These are phyloP conservation scores for Paramuricea clavata DNA, from an alignment of 92 coral and sea anemone genomes.

Conservation along the genomic window DNA sequence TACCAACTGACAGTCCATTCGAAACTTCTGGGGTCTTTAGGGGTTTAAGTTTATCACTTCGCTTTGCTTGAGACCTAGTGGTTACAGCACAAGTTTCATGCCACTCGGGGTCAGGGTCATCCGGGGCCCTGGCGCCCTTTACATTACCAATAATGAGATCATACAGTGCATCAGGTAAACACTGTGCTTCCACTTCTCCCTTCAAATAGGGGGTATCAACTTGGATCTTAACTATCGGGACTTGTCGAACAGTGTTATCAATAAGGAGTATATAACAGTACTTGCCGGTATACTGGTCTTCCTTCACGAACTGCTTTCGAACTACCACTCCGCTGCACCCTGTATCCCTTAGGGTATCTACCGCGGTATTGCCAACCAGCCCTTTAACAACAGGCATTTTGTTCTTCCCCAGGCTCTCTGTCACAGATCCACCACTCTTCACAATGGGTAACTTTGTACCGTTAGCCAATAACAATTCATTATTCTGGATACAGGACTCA, in stretches of 20 bases:
- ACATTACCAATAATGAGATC: conserved; percentile 36
- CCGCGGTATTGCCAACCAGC: background rate
- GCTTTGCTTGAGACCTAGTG: conserved; percentile 20
- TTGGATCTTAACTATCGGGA: conserved; percentile 9
- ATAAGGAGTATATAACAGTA: conserved; percentile 1
- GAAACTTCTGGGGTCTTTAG: background rate
- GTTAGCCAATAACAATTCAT: conserved; percentile 51
- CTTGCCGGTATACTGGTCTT: conserved; percentile 30
- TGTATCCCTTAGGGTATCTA: conserved; percentile 26
- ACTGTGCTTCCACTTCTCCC: conserved; percentile 37
- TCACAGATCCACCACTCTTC: conserved; percentile 42
- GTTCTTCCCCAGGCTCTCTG: background rate
- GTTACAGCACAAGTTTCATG: background rate
- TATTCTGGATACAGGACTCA: conserved; percentile 36
- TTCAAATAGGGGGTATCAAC: conserved; percentile 29
- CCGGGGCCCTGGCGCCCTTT: background rate
- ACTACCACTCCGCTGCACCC: conserved; percentile 32
- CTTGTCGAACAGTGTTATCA: conserved; percentile 3
- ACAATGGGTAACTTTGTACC: conserved; percentile 42
- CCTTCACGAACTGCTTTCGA: background rate
- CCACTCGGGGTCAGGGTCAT: conserved; percentile 7
- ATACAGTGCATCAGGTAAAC: conserved; percentile 22
- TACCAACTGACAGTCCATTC: background rate
- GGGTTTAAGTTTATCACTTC: background rate
- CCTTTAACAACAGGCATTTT: conserved; percentile 36